Percentiles rank a stretch among this genome's conserved stretches.
phyloP scores from a whole-genome alignment of 2,113 vertebrate species.

The Theristicus caerulescens region DNA sequence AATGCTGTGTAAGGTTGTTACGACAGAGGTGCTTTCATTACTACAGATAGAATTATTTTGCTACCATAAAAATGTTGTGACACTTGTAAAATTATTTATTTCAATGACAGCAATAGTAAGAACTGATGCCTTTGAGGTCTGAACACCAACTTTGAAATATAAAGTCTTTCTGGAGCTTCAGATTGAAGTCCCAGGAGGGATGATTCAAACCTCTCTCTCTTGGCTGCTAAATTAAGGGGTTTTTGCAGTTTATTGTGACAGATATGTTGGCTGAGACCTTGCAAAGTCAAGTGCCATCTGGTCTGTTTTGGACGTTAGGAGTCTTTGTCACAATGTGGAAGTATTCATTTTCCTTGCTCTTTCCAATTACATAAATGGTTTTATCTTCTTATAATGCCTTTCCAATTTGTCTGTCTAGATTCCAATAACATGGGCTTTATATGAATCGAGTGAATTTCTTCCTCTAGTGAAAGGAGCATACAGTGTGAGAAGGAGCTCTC shows the following conservation, averaged over 20 bases:
- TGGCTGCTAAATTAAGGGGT: not conserved
- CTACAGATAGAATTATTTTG: not conserved
- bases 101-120: not conserved
- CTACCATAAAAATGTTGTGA: not conserved
- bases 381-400: not conserved
- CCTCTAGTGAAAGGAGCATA: not conserved
- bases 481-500: not conserved
- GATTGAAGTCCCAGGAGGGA: not conserved
- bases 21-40: not conserved
- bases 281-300: not conserved
- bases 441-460: not conserved
- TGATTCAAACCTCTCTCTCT: not conserved
- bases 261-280: not conserved
- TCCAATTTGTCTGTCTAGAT: not conserved
- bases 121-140: not conserved
- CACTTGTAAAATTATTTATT: not conserved
- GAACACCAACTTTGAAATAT: not conserved
- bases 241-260: not conserved
- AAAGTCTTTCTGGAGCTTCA: not conserved
- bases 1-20: not conserved
- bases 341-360: accelerated
- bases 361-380: not conserved
- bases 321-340: not conserved
- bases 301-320: not conserved
- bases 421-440: not conserved